Evolutionary conservation across 2,797 vertebrate species (phyloP).

Genomic region (Chromobotia macracanthus): DNA sequence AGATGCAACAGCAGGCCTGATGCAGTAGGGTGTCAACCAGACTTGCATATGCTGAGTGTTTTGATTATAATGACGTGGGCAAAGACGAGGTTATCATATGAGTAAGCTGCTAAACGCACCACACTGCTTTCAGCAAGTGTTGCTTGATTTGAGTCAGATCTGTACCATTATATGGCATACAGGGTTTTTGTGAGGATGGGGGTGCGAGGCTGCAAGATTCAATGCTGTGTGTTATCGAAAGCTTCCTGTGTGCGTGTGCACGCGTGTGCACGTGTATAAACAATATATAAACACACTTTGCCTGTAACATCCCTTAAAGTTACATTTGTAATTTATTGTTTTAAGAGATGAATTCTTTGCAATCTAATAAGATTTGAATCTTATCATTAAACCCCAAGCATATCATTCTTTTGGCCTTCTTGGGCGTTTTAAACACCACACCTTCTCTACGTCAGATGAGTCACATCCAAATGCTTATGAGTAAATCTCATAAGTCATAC

Average conservation of each 20-base stretch:
- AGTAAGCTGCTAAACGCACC: not conserved
- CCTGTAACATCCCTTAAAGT: too few relatives aligned
- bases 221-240: too few relatives aligned
- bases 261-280: too few relatives aligned
- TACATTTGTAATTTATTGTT: too few relatives aligned
- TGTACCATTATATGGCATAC: not conserved
- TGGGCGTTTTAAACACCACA: not conserved
- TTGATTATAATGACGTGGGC: not conserved
- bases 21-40: not conserved
- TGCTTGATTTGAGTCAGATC: not conserved
- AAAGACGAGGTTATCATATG: not conserved
- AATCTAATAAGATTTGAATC: too few relatives aligned
- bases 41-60: too few relatives aligned
- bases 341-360: too few relatives aligned
- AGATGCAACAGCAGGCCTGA: not conserved
- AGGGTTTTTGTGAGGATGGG: too few relatives aligned
- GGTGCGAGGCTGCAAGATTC: too few relatives aligned
- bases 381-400: not conserved
- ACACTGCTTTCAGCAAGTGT: not conserved
- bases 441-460: not conserved
- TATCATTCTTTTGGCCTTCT: not conserved
- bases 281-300: too few relatives aligned
- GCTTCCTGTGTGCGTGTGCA: too few relatives aligned
- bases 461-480: slow-evolving; percentile 15
- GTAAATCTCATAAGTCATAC: slow-evolving; percentile 15